Conservation (phyloP, 2,888 invertebrate genomes). For the Machimus atricapillus region DNA sequence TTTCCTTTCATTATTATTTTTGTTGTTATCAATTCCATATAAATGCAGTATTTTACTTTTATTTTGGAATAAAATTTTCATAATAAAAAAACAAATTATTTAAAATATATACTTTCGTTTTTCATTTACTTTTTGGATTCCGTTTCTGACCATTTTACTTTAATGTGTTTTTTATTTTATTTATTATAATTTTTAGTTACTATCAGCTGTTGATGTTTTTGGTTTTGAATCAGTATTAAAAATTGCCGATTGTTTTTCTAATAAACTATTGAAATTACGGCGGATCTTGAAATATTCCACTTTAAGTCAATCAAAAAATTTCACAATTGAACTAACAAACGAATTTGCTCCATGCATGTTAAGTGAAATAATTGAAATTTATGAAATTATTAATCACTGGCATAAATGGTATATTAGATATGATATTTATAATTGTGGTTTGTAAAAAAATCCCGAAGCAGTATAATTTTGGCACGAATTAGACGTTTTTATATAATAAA, state of each 20-base stretch:
- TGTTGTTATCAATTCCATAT: constrained; percentile 35
- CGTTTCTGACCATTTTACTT: neutral
- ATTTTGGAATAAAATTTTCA: constrained; percentile 20
- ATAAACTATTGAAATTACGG: too few relatives aligned
- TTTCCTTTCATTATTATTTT: constrained; percentile 12
- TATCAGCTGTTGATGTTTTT: neutral
- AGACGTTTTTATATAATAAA: neutral
- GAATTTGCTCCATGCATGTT: neutral
- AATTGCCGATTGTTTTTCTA: too few relatives aligned
- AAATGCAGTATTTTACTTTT: constrained; percentile 37
- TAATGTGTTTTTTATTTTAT: neutral
- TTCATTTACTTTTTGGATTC: neutral
- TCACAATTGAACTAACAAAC: neutral
- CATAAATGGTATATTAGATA: neutral
- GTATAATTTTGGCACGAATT: neutral
- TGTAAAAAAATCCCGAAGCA: neutral
- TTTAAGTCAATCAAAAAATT: neutral
- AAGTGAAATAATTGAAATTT: neutral
- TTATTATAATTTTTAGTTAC: neutral
- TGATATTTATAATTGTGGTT: neutral
- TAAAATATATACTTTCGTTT: neutral
- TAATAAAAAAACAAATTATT: constrained; percentile 23
- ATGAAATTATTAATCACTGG: neutral
- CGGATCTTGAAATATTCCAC: neutral
- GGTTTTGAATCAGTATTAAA: neutral